These are phyloP conservation scores for Chlorodrepanis virens DNA, from an alignment of 2,113 vertebrate species.

Conservation along the genomic window DNA sequence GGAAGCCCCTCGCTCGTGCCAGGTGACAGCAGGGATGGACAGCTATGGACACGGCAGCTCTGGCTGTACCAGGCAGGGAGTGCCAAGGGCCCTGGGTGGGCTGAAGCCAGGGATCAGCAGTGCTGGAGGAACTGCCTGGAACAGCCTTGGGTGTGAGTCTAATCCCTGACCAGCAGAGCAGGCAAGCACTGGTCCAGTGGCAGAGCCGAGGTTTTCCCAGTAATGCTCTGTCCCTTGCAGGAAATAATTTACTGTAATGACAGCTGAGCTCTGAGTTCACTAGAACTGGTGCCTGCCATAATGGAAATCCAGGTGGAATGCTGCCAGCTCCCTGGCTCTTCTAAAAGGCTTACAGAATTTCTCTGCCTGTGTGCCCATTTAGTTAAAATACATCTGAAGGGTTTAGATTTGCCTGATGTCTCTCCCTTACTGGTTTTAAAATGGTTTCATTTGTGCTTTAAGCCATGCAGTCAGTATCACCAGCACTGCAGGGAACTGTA, in stretches of 20 bases:
- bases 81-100: not conserved
- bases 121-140: not conserved
- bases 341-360: not conserved
- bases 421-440: not conserved
- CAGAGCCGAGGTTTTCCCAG: not conserved
- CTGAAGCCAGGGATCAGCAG: not conserved
- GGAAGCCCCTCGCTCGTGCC: rapidly evolving
- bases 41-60: not conserved
- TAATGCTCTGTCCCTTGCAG: not conserved
- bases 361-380: not conserved
- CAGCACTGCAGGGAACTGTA: not conserved
- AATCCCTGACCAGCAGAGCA: not conserved
- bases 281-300: not conserved
- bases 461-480: rapidly evolving
- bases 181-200: not conserved
- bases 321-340: not conserved
- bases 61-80: not conserved
- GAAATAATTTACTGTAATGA: not conserved
- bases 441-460: not conserved
- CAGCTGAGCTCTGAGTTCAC: not conserved
- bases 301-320: not conserved
- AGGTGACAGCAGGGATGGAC: not conserved
- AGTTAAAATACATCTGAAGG: not conserved
- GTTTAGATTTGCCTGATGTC: not conserved
- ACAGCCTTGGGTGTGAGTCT: not conserved